phyloP scores from a whole-genome alignment of 2,113 vertebrate species.

The Turdus rufiventris region DNA sequence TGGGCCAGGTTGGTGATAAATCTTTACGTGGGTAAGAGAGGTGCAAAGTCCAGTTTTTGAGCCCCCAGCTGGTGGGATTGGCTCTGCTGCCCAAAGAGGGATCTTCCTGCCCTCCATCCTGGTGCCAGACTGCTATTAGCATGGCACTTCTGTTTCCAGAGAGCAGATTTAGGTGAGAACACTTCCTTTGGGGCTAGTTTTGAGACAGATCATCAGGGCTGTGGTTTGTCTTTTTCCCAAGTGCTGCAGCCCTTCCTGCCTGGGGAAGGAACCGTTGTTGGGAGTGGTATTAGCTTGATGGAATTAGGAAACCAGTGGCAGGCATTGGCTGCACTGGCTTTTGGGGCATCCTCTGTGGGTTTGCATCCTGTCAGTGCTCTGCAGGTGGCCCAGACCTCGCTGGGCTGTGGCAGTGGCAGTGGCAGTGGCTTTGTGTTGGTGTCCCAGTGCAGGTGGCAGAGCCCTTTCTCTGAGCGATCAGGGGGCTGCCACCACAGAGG shows the following conservation, averaged over 20 bases:
- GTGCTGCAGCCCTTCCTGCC: background rate
- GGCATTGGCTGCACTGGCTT: background rate
- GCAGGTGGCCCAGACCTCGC: accelerated
- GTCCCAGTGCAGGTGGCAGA: background rate
- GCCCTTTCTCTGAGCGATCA: background rate
- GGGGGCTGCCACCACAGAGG: background rate
- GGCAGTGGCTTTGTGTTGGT: background rate
- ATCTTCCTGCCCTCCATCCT: background rate
- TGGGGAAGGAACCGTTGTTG: background rate
- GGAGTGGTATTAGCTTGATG: background rate
- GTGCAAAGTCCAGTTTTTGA: background rate
- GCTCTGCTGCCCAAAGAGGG: background rate
- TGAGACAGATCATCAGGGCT: background rate
- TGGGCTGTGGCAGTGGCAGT: background rate
- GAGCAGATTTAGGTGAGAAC: background rate
- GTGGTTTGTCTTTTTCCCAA: background rate
- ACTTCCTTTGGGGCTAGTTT: background rate
- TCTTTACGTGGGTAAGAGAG: background rate
- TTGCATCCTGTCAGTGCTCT: background rate
- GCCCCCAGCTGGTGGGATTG: background rate
- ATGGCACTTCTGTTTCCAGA: background rate
- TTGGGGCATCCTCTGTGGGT: background rate
- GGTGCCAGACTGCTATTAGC: background rate
- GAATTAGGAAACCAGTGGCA: background rate
- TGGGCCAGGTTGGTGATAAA: background rate